Evolutionary conservation across 2,888 invertebrate species (phyloP).

Genomic region (Drosophila picticornis): DNA sequence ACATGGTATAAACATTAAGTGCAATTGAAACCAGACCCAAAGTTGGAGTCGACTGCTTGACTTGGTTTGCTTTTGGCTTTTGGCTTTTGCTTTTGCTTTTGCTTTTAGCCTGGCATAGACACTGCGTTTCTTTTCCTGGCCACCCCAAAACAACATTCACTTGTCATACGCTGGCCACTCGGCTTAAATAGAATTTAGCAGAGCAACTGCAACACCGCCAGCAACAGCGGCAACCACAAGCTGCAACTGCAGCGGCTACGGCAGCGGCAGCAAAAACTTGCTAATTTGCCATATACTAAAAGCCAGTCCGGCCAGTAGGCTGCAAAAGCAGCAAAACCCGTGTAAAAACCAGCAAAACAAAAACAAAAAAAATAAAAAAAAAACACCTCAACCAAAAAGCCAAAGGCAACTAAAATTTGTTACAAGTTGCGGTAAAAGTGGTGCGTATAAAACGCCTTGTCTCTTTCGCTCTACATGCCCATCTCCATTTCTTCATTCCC

Average conservation of each 20-base stretch:
- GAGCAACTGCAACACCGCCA: slow-evolving; percentile 14
- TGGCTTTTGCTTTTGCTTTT: slow-evolving; percentile 17
- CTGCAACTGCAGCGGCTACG: slow-evolving; percentile 2
- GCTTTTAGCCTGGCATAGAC: slow-evolving; percentile 17
- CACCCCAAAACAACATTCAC: slow-evolving; percentile 74
- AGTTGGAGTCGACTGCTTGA: slow-evolving; percentile 22
- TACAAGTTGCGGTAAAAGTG: slow-evolving; percentile 71
- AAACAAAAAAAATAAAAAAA: slow-evolving; percentile 9
- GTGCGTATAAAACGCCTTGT: slow-evolving; percentile 41
- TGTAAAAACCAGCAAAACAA: slow-evolving; percentile 34
- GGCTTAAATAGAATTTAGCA: slow-evolving; percentile 67
- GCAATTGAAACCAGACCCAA: slow-evolving; percentile 33
- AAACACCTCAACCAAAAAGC: slow-evolving; percentile 25
- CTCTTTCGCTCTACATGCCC: slow-evolving; percentile 26
- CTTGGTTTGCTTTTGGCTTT: slow-evolving; percentile 26
- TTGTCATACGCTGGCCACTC: slow-evolving; percentile 61
- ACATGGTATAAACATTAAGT: slow-evolving; percentile 31
- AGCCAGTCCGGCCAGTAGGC: slow-evolving; percentile 51
- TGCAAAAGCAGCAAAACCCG: slow-evolving; percentile 46
- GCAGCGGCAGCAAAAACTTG: slow-evolving; percentile 30
- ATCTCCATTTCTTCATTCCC: background rate
- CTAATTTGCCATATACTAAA: slow-evolving; percentile 51
- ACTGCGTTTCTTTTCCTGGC: slow-evolving; percentile 60
- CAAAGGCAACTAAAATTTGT: slow-evolving; percentile 53
- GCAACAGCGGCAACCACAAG: slow-evolving; percentile 3